Conservation (phyloP, 2,888 invertebrate species). For the Prosapia bicincta region DNA sequence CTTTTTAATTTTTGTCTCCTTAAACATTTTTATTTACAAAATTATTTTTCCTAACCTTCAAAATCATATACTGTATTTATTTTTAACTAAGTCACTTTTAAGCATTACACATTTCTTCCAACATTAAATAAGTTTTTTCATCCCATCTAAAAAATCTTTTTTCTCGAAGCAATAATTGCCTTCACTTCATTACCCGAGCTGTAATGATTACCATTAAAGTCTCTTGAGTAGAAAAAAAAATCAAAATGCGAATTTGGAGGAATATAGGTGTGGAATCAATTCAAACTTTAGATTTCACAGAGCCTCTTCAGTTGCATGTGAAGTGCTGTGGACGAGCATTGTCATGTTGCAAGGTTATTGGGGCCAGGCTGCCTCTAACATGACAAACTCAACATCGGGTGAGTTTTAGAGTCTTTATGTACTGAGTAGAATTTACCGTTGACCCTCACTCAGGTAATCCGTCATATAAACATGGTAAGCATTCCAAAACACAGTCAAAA, state of each 20-base stretch:
- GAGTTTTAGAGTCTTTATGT: too few species aligned
- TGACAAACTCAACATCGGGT: background rate
- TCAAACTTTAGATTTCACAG: background rate
- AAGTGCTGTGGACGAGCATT: background rate
- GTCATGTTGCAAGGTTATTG: constrained; percentile 6
- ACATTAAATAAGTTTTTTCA: background rate
- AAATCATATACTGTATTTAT: background rate
- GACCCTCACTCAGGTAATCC: background rate
- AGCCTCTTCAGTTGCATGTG: background rate
- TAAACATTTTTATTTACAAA: too few species aligned
- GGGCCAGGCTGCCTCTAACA: background rate
- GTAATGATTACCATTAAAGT: too few species aligned
- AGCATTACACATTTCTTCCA: background rate
- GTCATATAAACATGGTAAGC: too few species aligned
- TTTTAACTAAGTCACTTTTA: too few species aligned
- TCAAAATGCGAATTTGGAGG: too few species aligned
- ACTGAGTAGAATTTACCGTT: too few species aligned
- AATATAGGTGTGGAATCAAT: background rate
- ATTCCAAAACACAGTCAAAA: background rate
- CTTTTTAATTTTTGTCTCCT: too few species aligned
- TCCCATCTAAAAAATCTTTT: background rate
- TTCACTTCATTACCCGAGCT: too few species aligned
- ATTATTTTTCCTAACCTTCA: background rate
- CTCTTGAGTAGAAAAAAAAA: too few species aligned
- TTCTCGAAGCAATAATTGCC: too few species aligned